Percentiles rank a stretch among this genome's conserved stretches.
Conservation (phyloP, 2,888 invertebrate genomes). For the Leptogaster cylindrica region DNA sequence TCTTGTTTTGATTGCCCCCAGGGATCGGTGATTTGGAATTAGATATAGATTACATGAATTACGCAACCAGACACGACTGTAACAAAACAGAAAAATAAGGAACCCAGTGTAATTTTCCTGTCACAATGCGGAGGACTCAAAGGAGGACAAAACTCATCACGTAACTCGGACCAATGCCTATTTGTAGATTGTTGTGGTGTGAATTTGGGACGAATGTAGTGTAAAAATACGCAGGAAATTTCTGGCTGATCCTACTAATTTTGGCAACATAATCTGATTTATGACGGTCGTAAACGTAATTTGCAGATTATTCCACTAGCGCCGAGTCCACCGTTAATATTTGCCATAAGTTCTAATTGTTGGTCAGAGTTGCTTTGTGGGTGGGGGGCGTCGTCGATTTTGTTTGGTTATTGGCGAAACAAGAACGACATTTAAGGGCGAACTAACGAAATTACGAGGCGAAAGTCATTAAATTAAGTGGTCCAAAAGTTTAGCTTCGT, state of each 20-base stretch:
- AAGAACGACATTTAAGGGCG: too few relatives aligned
- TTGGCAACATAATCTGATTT: constrained; percentile 34
- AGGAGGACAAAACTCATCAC: constrained; percentile 36
- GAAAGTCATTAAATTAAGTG: too few relatives aligned
- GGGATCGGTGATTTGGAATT: constrained; percentile 40
- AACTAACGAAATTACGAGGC: too few relatives aligned
- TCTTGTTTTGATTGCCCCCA: constrained; percentile 23
- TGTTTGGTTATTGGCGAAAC: constrained; percentile 13
- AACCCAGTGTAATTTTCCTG: constrained; percentile 20
- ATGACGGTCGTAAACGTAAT: constrained; percentile 40
- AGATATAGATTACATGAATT: constrained; percentile 43
- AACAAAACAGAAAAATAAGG: too few relatives aligned
- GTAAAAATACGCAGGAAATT: constrained; percentile 29
- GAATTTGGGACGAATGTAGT: constrained; percentile 39
- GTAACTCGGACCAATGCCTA: neutral
- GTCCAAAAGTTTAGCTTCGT: too few relatives aligned
- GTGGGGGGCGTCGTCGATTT: constrained; percentile 8
- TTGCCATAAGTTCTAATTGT: constrained; percentile 20
- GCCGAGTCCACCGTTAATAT: constrained; percentile 26
- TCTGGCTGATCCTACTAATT: constrained; percentile 37
- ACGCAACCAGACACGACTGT: constrained; percentile 18
- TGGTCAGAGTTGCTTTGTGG: neutral
- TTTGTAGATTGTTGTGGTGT: neutral
- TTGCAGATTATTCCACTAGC: constrained; percentile 21
- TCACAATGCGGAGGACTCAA: constrained; percentile 21